These are phyloP conservation scores for Drosophila leontia DNA, from an alignment of 1,140 invertebrate species.

Conservation along the genomic window DNA sequence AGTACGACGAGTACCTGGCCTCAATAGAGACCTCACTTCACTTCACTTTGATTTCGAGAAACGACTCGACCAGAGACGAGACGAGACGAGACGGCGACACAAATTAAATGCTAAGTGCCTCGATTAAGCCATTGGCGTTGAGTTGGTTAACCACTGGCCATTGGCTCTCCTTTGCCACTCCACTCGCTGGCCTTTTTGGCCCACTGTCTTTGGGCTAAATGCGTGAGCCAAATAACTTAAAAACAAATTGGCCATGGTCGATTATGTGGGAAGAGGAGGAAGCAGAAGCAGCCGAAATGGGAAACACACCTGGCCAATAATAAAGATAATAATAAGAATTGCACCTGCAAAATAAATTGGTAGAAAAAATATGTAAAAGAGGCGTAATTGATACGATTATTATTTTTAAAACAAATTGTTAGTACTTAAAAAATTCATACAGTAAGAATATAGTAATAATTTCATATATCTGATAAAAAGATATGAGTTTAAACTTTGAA, in stretches of 20 bases:
- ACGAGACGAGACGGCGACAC: slow-evolving; percentile 46
- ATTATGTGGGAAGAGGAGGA: slow-evolving; percentile 19
- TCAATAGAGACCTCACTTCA: slow-evolving; percentile 44
- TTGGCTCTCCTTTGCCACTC: slow-evolving; percentile 12
- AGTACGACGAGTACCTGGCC: slow-evolving; percentile 63
- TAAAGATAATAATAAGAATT: slow-evolving; percentile 10
- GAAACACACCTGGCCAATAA: slow-evolving; percentile 6
- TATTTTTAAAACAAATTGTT: no score
- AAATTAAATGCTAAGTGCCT: slow-evolving; percentile 79
- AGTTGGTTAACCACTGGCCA: slow-evolving; percentile 30
- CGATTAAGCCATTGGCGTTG: slow-evolving; percentile 64
- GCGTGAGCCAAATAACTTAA: slow-evolving; percentile 73
- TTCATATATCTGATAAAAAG: no score
- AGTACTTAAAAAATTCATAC: no score
- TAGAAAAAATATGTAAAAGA: not conserved
- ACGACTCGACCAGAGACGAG: slow-evolving; percentile 17
- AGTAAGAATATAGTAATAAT: no score
- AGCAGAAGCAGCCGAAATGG: slow-evolving; percentile 8
- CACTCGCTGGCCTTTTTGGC: slow-evolving; percentile 24
- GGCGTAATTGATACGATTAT: not conserved
- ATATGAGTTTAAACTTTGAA: no score
- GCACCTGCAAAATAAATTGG: slow-evolving; percentile 18
- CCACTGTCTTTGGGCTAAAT: slow-evolving; percentile 48
- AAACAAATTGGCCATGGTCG: slow-evolving; percentile 44
- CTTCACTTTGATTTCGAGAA: slow-evolving; percentile 8